Conservation (phyloP, 2,113 vertebrate species). For the Candoia aspera region DNA sequence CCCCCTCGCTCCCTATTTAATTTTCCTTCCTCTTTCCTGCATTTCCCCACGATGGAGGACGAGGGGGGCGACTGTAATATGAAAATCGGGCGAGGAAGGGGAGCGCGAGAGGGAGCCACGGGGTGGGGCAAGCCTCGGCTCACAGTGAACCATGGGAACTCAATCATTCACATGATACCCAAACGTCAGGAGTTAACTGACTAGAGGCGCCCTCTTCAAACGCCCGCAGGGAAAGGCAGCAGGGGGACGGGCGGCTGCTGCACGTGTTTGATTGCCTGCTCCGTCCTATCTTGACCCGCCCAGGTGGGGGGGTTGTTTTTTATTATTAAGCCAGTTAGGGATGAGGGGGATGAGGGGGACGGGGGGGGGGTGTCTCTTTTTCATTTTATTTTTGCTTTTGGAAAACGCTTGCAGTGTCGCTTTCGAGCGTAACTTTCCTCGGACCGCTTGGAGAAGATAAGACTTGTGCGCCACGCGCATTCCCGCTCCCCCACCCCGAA, state of each 20-base stretch:
- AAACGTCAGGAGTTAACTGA: slow-evolving; percentile 78
- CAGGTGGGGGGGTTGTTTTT: neutral
- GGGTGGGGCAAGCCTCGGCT: slow-evolving; percentile 82
- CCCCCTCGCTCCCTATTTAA: neutral
- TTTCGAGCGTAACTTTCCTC: neutral
- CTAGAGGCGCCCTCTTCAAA: slow-evolving; percentile 81
- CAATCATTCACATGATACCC: slow-evolving; percentile 83
- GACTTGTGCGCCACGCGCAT: neutral
- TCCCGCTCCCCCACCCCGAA: neutral
- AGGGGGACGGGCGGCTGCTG: neutral
- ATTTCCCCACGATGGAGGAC: slow-evolving; percentile 70
- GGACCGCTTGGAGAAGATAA: neutral
- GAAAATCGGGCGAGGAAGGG: slow-evolving; percentile 69
- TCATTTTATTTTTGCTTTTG: neutral
- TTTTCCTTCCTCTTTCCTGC: slow-evolving; percentile 50
- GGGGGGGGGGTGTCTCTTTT: neutral
- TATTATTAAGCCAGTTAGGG: neutral
- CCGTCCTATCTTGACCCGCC: neutral
- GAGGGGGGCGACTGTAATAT: slow-evolving; percentile 53
- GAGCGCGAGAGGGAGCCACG: slow-evolving; percentile 60
- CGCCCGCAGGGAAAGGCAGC: neutral
- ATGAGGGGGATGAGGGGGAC: neutral
- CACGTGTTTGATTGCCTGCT: neutral
- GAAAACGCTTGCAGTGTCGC: neutral
- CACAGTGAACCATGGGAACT: slow-evolving; percentile 85